Evolutionary conservation across 1,140 invertebrate species (phyloP).

Genomic region (Heliothis subflexa): DNA sequence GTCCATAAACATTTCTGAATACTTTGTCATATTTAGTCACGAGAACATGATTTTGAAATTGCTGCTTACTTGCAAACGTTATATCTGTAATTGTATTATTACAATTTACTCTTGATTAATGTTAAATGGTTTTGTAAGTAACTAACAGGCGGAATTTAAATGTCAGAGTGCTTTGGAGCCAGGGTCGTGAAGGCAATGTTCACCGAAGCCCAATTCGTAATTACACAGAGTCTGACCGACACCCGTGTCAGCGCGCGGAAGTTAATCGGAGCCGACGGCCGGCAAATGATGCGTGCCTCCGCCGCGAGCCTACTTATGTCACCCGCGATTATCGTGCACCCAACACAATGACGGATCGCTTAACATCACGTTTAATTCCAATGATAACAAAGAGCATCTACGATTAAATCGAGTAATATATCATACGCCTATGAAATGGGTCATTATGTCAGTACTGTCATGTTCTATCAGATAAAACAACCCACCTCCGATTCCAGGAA

Average conservation of each 20-base stretch:
- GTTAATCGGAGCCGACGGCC: constrained; percentile 72
- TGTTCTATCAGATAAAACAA: constrained; percentile 34
- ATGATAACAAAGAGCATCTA: constrained; percentile 38
- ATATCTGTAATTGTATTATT: constrained; percentile 7
- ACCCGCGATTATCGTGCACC: constrained; percentile 67
- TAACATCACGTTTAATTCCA: constrained; percentile 46
- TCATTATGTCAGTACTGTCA: constrained; percentile 40
- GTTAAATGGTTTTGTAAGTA: constrained; percentile 27
- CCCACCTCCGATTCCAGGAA: neutral
- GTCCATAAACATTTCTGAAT: constrained; percentile 7
- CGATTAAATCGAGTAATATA: constrained; percentile 46
- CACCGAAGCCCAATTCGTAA: constrained; percentile 67
- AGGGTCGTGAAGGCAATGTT: constrained; percentile 57
- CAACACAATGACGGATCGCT: constrained; percentile 54
- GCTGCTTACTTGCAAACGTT: neutral
- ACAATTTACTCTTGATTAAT: constrained; percentile 4
- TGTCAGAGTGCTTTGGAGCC: constrained; percentile 57
- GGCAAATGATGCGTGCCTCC: constrained; percentile 77
- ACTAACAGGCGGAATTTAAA: constrained; percentile 60
- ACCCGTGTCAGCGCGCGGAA: constrained; percentile 69
- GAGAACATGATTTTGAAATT: constrained; percentile 1
- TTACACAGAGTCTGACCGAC: constrained; percentile 59
- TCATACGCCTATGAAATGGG: constrained; percentile 29
- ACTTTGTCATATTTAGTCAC: constrained; percentile 17
- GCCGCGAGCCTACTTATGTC: constrained; percentile 77